These are phyloP conservation scores for Poeciliopsis turrubarensis DNA, from an alignment of 2,113 vertebrate species.

Conservation along the genomic window DNA sequence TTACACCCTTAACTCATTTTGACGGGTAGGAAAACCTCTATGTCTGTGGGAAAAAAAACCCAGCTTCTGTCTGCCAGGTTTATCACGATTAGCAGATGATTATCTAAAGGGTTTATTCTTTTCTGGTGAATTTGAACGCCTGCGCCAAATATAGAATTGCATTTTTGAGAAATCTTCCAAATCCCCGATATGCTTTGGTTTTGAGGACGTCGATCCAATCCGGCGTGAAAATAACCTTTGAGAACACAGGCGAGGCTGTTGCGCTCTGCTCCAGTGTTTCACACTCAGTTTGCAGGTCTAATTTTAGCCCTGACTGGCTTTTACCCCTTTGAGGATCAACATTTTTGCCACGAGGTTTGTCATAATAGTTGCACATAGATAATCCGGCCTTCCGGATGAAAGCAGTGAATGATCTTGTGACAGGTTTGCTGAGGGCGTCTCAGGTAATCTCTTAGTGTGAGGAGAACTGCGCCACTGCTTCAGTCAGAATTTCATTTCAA, in stretches of 20 bases:
- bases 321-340: constrained; percentile 35
- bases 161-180: background rate
- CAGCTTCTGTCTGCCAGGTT: background rate
- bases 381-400: constrained; percentile 31
- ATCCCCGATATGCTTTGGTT: background rate
- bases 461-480: constrained; percentile 15
- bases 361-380: background rate
- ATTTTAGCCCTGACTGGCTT: constrained; percentile 53
- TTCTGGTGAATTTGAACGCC: background rate
- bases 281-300: constrained; percentile 55
- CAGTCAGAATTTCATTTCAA: background rate
- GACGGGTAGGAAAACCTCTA: background rate
- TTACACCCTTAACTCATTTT: background rate
- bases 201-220: constrained; percentile 1
- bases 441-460: constrained; percentile 20
- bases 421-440: background rate
- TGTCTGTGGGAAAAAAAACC: background rate
- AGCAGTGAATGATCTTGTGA: background rate
- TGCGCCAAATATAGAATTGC: background rate
- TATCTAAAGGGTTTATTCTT: background rate
- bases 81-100: background rate
- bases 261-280: constrained; percentile 36
- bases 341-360: constrained; percentile 47
- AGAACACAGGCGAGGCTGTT: constrained; percentile 26
- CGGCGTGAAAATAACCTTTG: constrained; percentile 37